Evolutionary conservation across 2,113 vertebrate species (phyloP), one percentile per base, ranked within the genome.

Genomic region (Nibea coibor): DNA sequence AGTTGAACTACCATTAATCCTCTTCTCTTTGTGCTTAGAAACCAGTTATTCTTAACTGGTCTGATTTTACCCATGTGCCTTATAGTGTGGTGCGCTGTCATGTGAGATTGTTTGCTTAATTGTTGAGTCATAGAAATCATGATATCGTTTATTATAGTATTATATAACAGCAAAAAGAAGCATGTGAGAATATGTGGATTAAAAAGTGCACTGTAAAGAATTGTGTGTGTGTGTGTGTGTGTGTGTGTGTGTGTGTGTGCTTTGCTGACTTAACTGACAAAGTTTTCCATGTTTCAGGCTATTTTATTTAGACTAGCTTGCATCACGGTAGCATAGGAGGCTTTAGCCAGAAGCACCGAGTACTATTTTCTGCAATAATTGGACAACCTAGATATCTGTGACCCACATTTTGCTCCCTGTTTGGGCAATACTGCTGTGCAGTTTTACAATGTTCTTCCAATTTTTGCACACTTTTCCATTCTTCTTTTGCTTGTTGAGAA

Each of bases 321-420:
- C 81, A 43, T 1, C 50, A 61, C 7, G 4, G 58, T 62, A 61
- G 75, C 75, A 84, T 53, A 57, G 76, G 80, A 67, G 64, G 58
- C 72, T 78, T 75, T 80, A 56, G 77, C 91, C 84, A 80, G 84
- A 72, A 92, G 91, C 87, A 54, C 45, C 77, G 79, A 82, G 86
- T 69, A 81, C 43, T 45, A 76, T 84, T 92, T 84, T 88, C 65
- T 65, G 2, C 80, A 84, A 89, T 89, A 92, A 90, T 90, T 89
- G 80, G 85, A 89, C 84, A 89, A 54, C 80, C 80, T 85, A 87
- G 28, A 78, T 80, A 83, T 85, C 39, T 66, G 59, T 85, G 87
- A 81, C 87, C 86, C 78, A 88, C 43, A 88, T 90, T 78, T 72
- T 72, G 28, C 20, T 84, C 58, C 54, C 24, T 47, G 58, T 64